Evolutionary conservation across 2,797 vertebrate species (phyloP), one percentile per base, ranked within the genome.

Genomic region (Pangasius larnaudii): DNA sequence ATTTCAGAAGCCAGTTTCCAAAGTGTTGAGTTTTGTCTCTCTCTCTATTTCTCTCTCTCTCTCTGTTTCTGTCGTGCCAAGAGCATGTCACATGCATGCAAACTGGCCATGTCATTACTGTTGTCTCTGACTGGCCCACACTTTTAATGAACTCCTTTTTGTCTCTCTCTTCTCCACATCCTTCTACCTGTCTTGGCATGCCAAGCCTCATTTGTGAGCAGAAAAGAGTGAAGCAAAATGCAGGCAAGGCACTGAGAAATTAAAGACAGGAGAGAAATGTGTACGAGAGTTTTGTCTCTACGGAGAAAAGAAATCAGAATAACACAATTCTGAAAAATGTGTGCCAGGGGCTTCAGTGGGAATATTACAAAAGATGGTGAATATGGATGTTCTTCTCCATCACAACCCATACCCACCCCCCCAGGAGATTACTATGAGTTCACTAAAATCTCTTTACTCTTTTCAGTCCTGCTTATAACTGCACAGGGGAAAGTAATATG

Each of bases 191-290:
- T 89, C 90, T 82, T 84, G 88, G 61, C 63, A 82, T 72, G 87
- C 85, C 90, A 90, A 63, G 58, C 78, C 90, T 88, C 75, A 87
- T 90, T 91, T 92, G 84, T 53, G 80, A 88, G 77, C 58, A 77
- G 59, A 81, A 63, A 49, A 77, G 86, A 71, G 71, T 8, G 42
- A 46, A 42, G 84, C 30, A 30, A 80, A 67, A 78, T 67, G 30
- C 33, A 61, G 16, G 46, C 63, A 84, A 56, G 53, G 30, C 49
- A 82, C 22, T 11, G 56, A 79, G 74, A 87, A 69, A 59, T 19
- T 33, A 39, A 61, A 59, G 75, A 36, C 75, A 53, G 85, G 72
- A 69, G 39, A 77, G 39, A 87, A 24, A 80, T 56, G 56, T 56
- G 42, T n/a, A 36, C 19, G 7, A 59, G 39, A 49, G 27, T 30